Percentiles rank a stretch among this genome's conserved stretches.
Evolutionary conservation across 1,140 invertebrate species (phyloP).

Genomic region (Neuroterus valhalla): DNA sequence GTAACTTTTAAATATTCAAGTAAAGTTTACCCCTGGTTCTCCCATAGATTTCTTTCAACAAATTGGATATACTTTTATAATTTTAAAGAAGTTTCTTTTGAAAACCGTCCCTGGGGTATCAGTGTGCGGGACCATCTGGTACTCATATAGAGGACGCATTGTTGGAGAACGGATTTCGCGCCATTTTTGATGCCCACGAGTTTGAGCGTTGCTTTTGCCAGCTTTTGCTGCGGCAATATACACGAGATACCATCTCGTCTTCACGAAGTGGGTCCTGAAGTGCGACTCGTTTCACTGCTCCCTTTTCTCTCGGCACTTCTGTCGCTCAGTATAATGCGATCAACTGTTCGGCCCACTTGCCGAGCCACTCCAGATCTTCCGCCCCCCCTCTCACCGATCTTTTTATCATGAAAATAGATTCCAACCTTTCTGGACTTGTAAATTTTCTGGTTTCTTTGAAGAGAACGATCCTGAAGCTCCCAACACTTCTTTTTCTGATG

Average conservation of each 20-base stretch:
- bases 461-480: neutral
- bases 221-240: slow-evolving; percentile 40
- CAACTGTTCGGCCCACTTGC: slow-evolving; percentile 55
- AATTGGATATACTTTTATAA: no score
- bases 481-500: slow-evolving; percentile 37
- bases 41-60: no score
- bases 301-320: slow-evolving; percentile 51
- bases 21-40: no score
- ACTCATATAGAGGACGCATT: slow-evolving; percentile 67
- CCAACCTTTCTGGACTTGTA: neutral
- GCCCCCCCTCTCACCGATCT: slow-evolving; percentile 13
- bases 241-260: slow-evolving; percentile 64
- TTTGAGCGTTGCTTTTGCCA: slow-evolving; percentile 33
- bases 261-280: slow-evolving; percentile 48
- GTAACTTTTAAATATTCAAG: no score
- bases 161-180: slow-evolving; percentile 45
- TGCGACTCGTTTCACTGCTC: slow-evolving; percentile 41
- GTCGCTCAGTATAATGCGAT: slow-evolving; percentile 60
- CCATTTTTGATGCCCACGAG: slow-evolving; percentile 33
- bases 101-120: slow-evolving; percentile 1
- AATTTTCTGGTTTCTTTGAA: neutral
- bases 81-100: neutral
- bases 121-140: slow-evolving; percentile 7
- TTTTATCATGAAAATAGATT: slow-evolving; percentile 32
- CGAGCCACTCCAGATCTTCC: slow-evolving; percentile 54